Evolutionary conservation across 2,797 vertebrate genomes (phyloP).

Genomic region (Oreortyx pictus): DNA sequence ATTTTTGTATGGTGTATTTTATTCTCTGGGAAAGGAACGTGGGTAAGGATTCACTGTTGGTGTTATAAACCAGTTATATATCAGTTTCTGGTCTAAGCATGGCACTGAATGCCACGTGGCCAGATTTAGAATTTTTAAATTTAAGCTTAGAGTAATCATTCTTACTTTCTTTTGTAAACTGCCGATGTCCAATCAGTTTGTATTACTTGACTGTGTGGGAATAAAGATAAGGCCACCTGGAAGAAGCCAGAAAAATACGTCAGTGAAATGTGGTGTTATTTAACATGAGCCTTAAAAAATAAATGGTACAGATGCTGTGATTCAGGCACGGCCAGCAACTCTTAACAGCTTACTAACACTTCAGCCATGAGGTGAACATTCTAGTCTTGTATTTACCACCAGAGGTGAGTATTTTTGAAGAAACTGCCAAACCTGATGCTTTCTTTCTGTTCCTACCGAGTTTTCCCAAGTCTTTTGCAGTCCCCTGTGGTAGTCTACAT

Average conservation of each 20-base stretch:
- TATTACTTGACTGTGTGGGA: conserved; percentile 19
- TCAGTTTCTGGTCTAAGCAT: not conserved
- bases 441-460: not conserved
- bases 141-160: conserved; percentile 30
- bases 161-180: conserved; percentile 33
- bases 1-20: conserved; percentile 45
- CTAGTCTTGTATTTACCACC: not conserved
- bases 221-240: conserved; percentile 37
- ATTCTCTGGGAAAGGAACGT: not conserved
- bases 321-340: not conserved
- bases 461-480: conserved; percentile 3
- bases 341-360: not conserved
- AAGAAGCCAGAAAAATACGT: conserved; percentile 11
- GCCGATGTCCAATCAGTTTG: conserved; percentile 32
- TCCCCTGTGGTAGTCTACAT: not conserved
- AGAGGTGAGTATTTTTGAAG: not conserved
- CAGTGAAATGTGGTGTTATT: not conserved
- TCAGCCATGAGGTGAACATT: not conserved
- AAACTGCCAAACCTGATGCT: not conserved
- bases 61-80: not conserved
- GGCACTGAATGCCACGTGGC: not conserved
- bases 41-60: not conserved
- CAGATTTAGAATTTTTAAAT: not conserved
- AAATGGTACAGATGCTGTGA: not conserved
- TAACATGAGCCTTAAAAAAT: not conserved